Evolutionary conservation across 2,888 invertebrate genomes (phyloP).

Genomic region (Ryuthela nishihirai): DNA sequence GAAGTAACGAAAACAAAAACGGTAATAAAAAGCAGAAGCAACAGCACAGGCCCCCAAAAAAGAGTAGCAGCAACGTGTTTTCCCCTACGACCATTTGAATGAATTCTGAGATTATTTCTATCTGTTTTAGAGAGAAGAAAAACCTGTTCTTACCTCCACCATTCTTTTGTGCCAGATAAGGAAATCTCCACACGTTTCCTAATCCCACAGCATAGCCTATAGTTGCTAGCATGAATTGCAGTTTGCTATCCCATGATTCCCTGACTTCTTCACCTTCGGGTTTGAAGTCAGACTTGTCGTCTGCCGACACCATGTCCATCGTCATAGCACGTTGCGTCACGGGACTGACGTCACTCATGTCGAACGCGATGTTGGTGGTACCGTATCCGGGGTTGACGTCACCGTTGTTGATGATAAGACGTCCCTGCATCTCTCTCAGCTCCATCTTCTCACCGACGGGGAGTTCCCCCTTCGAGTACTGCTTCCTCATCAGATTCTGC

Average conservation of each 20-base stretch:
- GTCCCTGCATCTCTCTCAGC: constrained; percentile 76
- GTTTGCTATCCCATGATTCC: constrained; percentile 89
- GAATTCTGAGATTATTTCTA: too few relatives aligned
- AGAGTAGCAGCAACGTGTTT: too few relatives aligned
- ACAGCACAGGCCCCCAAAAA: too few relatives aligned
- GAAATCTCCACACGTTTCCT: constrained; percentile 94
- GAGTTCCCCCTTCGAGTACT: constrained; percentile 39
- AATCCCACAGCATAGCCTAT: constrained; percentile 91
- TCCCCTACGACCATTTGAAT: too few relatives aligned
- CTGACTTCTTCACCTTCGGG: constrained; percentile 62
- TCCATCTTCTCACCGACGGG: constrained; percentile 54
- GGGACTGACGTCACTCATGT: constrained; percentile 51
- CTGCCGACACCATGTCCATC: constrained; percentile 35
- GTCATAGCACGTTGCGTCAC: constrained; percentile 24
- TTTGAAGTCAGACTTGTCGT: constrained; percentile 29
- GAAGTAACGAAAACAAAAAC: too few relatives aligned
- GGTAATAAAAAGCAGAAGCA: too few relatives aligned
- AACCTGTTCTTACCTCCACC: constrained; percentile 64
- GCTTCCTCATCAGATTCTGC: constrained; percentile 42
- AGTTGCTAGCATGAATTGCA: constrained; percentile 88
- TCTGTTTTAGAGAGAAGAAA: not conserved
- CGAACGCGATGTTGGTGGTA: constrained; percentile 79
- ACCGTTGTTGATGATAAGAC: constrained; percentile 66
- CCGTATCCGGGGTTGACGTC: constrained; percentile 59
- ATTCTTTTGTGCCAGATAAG: constrained; percentile 90